Evolutionary conservation across 2,888 invertebrate species (phyloP).

Genomic region (Patella pellucida): DNA sequence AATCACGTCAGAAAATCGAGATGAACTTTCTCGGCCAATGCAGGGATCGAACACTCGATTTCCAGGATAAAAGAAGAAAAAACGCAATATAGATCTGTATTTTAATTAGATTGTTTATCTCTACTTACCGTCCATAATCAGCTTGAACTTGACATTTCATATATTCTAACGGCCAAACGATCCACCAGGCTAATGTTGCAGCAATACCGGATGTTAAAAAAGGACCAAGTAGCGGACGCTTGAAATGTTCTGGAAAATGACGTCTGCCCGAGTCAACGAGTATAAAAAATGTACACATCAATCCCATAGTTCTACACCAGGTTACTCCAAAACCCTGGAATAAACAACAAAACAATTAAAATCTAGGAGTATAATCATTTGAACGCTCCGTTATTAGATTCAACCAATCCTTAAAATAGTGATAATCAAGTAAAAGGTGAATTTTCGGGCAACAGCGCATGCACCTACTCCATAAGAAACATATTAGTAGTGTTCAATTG

Average conservation of each 20-base stretch:
- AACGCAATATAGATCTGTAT: conserved; percentile 46
- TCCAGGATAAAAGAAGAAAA: too few species aligned
- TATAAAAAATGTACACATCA: conserved; percentile 67
- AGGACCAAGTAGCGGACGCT: conserved; percentile 62
- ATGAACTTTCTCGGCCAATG: too few species aligned
- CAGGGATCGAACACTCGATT: too few species aligned
- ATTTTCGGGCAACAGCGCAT: too few species aligned
- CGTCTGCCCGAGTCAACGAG: conserved; percentile 64
- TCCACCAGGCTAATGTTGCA: conserved; percentile 68
- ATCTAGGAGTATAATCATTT: not conserved
- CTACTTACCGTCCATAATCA: conserved; percentile 62
- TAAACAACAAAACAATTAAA: conserved; percentile 6
- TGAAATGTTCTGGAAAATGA: conserved; percentile 66
- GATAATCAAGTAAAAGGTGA: too few species aligned
- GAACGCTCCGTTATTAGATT: too few species aligned
- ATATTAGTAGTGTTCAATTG: too few species aligned
- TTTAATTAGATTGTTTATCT: conserved; percentile 29
- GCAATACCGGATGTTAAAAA: conserved; percentile 66
- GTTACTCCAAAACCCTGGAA: conserved; percentile 68
- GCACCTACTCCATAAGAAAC: too few species aligned
- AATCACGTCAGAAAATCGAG: too few species aligned
- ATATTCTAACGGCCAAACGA: conserved; percentile 69
- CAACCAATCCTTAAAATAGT: too few species aligned
- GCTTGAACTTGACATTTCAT: conserved; percentile 69
- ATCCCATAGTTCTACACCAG: conserved; percentile 63